Evolutionary conservation across 2,888 invertebrate species (phyloP), one percentile per base, ranked within the genome.

Genomic region (Cyclophora albipunctata): DNA sequence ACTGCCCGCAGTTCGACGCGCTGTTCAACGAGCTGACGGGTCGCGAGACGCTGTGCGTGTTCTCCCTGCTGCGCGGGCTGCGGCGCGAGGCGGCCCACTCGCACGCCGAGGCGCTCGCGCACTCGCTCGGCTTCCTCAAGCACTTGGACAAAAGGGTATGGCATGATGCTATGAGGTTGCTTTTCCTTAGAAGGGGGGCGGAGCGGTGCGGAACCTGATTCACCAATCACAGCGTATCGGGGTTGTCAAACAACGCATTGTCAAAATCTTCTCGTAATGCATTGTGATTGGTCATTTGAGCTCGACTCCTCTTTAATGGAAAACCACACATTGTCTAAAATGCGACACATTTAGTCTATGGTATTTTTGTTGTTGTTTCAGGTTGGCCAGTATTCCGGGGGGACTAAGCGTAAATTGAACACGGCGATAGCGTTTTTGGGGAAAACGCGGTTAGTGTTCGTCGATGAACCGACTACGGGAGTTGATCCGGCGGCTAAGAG

Each of bases 401-500:
- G 94, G 7, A 94, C 93, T 67, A 93, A 92, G 66, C 89, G 94
- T 34, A 94, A 94, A 74, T 73, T 94, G 48, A 93, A 93, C 63
- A 92, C 94, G 4, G 93, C 94, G 0, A 83, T 94, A 35, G 91
- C 94, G 0, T 82, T 94, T 58, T 80, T 94, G 52, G 94, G 94
- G 0, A 89, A 90, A 56, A 93, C 94, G 2, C 88, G 91, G 1
- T 90, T 94, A 0, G 89, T 94, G 46, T 93, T 93, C 69, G 84
- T 94, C 46, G 94, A 93, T 75, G 91, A 92, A 67, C 93, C 93
- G 3, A 91, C 91, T 0, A 90, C 90, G 0, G 91, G 95, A 41
- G 94, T 95, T 86, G 95, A 96, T 71, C 93, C 95, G 2, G 93
- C 93, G 2, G 94, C 96, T 3, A 92, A 95, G 65, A 89, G 96